Evolutionary conservation across 2,888 invertebrate species (phyloP), one percentile per base, ranked within the genome.

Genomic region (Serrognathus titanus): DNA sequence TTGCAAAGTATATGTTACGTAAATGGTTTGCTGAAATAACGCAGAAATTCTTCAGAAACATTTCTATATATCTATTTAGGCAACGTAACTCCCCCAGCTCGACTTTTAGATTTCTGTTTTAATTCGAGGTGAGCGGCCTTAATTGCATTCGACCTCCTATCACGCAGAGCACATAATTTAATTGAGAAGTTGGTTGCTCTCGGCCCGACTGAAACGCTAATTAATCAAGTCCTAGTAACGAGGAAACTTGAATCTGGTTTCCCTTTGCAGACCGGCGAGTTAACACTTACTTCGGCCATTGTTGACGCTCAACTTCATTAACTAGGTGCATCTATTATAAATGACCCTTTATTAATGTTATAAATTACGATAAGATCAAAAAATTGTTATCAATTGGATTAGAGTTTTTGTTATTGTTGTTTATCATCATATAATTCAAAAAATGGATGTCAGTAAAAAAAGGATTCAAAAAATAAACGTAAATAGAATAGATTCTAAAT

Each of bases 231-330:
- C 16, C 11, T 13, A 39, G 43, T 43, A 43, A 43, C 20, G 43
- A 43, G 43, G 43, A 43, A 43, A 43, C 43, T 43, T 43, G 43
- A 43, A 43, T 11, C 10, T 43, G 16, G 43, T 43, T 43, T 43
- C 43, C 43, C 16, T 20, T 16, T 43, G 43, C 43, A 16, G 16
- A 16, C 43, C 43, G 43, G 13, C 43, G 12, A 16, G 20, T 43
- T 43, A 43, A 43, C 43, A 43, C 43, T 11, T 11, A 11, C 12
- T 43, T 43, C 43, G 16, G 16, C 43, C 43, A 43, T 43, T 43
- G 43, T 43, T 43, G 43, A 20, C 43, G 20, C 43, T 13, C 43
- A 13, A 43, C 12, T 11, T 43, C 43, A 11, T 43, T 43, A 43
- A 43, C 16, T 13, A 43, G 43, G 20, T 39, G 12, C 24, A 31